Conservation (phyloP, 2,888 invertebrate species). For the Brachylomia viminalis region DNA sequence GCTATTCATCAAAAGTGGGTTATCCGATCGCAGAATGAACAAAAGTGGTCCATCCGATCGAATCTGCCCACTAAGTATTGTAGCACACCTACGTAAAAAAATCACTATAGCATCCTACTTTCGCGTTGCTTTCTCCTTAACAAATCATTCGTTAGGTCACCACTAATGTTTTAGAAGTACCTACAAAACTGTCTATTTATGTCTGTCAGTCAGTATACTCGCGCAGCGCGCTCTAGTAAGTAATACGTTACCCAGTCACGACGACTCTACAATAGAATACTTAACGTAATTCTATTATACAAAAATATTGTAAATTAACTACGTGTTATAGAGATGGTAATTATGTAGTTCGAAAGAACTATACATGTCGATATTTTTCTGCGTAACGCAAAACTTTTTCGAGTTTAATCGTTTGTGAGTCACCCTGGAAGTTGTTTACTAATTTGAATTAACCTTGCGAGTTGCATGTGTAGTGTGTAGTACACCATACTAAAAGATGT, state of each 20-base stretch:
- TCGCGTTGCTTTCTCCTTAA: slow-evolving; percentile 64
- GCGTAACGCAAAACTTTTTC: slow-evolving; percentile 23
- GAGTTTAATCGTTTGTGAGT: slow-evolving; percentile 46
- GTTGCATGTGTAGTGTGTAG: slow-evolving; percentile 48
- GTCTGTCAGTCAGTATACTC: slow-evolving; percentile 47
- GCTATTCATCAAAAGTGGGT: slow-evolving; percentile 76
- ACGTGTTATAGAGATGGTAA: slow-evolving; percentile 44
- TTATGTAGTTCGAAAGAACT: slow-evolving; percentile 44
- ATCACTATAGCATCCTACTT: slow-evolving; percentile 63
- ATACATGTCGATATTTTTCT: slow-evolving; percentile 25
- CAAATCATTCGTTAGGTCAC: slow-evolving; percentile 64
- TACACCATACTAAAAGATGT: slow-evolving; percentile 53
- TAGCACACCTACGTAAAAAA: slow-evolving; percentile 73
- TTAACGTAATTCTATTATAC: slow-evolving; percentile 29
- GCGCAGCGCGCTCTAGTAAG: slow-evolving; percentile 50
- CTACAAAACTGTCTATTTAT: slow-evolving; percentile 48
- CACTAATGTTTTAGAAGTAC: slow-evolving; percentile 57
- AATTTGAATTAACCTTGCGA: slow-evolving; percentile 62
- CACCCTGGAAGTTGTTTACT: slow-evolving; percentile 50
- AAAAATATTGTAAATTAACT: slow-evolving; percentile 43
- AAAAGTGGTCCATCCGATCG: slow-evolving; percentile 50
- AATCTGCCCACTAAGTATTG: slow-evolving; percentile 71
- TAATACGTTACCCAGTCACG: slow-evolving; percentile 56
- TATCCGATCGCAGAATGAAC: slow-evolving; percentile 58
- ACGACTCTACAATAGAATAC: slow-evolving; percentile 46